Conservation (phyloP, 2,113 vertebrate species). For the Falco punctatus region DNA sequence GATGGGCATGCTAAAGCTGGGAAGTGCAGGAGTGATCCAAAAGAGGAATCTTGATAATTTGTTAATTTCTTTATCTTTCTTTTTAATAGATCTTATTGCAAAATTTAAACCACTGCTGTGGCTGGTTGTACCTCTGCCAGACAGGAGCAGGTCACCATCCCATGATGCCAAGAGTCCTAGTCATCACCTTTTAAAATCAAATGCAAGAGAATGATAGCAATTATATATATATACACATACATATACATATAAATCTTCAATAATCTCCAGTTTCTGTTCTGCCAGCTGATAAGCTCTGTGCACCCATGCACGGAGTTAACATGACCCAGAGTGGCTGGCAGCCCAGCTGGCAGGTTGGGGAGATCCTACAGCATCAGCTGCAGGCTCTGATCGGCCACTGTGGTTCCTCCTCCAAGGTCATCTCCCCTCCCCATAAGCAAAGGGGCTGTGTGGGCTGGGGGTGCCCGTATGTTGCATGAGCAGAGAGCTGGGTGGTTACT, state of each 20-base stretch:
- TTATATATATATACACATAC: too few relatives aligned
- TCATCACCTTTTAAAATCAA: background rate
- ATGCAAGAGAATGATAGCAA: fast-evolving
- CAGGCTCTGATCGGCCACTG: fast-evolving
- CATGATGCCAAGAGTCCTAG: background rate
- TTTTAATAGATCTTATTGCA: background rate
- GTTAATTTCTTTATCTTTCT: background rate
- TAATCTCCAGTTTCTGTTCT: background rate
- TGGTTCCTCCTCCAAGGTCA: background rate
- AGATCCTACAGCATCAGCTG: background rate
- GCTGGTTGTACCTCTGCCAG: background rate
- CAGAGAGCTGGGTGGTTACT: background rate
- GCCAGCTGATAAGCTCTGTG: too few relatives aligned
- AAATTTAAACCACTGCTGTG: background rate
- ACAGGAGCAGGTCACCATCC: background rate
- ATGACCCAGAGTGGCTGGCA: fast-evolving
- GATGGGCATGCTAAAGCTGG: background rate
- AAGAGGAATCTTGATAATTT: background rate
- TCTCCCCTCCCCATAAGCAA: background rate
- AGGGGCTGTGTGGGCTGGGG: fast-evolving
- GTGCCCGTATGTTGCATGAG: fast-evolving
- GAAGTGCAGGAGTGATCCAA: background rate
- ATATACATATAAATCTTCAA: background rate
- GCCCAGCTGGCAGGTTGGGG: background rate
- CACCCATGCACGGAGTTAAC: fast-evolving